Evolutionary conservation across 2,113 vertebrate species (phyloP).

Genomic region (Charina bottae): DNA sequence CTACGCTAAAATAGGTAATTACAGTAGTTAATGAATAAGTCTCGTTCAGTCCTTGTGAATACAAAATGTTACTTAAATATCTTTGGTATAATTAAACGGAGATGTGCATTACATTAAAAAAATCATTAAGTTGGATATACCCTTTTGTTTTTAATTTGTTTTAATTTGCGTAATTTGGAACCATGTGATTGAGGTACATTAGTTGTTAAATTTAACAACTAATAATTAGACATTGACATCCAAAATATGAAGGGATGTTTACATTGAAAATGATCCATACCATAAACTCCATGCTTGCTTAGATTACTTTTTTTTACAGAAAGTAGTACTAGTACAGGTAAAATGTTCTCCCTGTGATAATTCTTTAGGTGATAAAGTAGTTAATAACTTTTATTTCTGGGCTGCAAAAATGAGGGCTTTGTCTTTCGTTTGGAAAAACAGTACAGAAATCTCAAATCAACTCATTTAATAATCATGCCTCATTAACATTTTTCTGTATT

Average conservation of each 20-base stretch:
- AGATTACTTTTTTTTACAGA: slow-evolving; percentile 43
- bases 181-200: neutral
- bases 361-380: slow-evolving; percentile 62
- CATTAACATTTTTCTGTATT: slow-evolving; percentile 54
- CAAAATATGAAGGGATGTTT: slow-evolving; percentile 15
- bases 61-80: slow-evolving; percentile 56
- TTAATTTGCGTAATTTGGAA: neutral
- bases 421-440: slow-evolving; percentile 51
- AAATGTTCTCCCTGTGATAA: slow-evolving; percentile 53
- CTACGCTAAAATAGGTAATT: slow-evolving; percentile 51
- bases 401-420: slow-evolving; percentile 58
- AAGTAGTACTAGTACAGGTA: slow-evolving; percentile 28
- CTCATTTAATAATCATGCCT: slow-evolving; percentile 52
- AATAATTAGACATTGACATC: slow-evolving; percentile 38
- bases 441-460: slow-evolving; percentile 55
- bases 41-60: slow-evolving; percentile 53
- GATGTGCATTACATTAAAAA: slow-evolving; percentile 34
- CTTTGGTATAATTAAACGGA: slow-evolving; percentile 45
- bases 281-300: slow-evolving; percentile 41
- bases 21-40: slow-evolving; percentile 52
- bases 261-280: slow-evolving; percentile 17
- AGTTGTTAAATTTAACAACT: slow-evolving; percentile 11
- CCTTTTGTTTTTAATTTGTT: slow-evolving; percentile 9
- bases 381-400: slow-evolving; percentile 65
- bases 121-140: slow-evolving; percentile 40